A percentile compares a stretch with the other conserved stretches of the same genome.
These are phyloP conservation scores for Hirtodrosophila confusa DNA, from an alignment of 2,888 invertebrate species.

Conservation along the genomic window DNA sequence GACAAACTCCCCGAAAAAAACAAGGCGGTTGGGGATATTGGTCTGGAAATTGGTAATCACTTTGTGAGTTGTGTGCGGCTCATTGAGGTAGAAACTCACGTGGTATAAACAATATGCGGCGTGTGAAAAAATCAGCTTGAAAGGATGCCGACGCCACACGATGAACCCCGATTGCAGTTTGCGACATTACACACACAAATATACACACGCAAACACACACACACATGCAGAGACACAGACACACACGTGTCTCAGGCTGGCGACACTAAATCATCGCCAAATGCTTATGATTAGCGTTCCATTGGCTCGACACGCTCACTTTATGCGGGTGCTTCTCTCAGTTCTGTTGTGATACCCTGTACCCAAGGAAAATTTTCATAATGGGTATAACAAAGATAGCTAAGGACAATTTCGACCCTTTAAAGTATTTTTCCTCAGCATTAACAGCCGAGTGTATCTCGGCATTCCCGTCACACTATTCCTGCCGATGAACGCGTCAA, in stretches of 20 bases:
- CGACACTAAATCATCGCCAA: conserved; percentile 76
- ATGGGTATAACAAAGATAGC: too few relatives aligned
- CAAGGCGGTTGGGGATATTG: conserved; percentile 9
- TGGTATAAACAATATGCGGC: conserved; percentile 64
- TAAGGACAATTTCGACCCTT: too few relatives aligned
- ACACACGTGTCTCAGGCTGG: conserved; percentile 69
- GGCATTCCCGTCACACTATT: too few relatives aligned
- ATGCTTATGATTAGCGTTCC: conserved; percentile 77
- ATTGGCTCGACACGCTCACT: conserved; percentile 59
- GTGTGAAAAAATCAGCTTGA: conserved; percentile 77
- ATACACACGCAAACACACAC: conserved; percentile 13
- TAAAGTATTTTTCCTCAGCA: too few relatives aligned
- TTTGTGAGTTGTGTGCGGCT: conserved; percentile 64
- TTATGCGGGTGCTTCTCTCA: conserved; percentile 51
- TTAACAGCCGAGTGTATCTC: too few relatives aligned
- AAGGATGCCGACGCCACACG: conserved; percentile 67
- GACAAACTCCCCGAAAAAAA: conserved; percentile 14
- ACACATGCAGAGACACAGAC: conserved; percentile 10
- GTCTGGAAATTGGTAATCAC: conserved; percentile 37
- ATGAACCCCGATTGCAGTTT: conserved; percentile 49
- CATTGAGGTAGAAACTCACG: conserved; percentile 57
- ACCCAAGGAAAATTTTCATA: too few relatives aligned
- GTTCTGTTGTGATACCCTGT: conserved; percentile 15
- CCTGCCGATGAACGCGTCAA: too few relatives aligned
- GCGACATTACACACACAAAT: conserved; percentile 35